Evolutionary conservation across 2,797 vertebrate species (phyloP), one percentile per base, ranked within the genome.

Genomic region (Leptoclinus maculatus): DNA sequence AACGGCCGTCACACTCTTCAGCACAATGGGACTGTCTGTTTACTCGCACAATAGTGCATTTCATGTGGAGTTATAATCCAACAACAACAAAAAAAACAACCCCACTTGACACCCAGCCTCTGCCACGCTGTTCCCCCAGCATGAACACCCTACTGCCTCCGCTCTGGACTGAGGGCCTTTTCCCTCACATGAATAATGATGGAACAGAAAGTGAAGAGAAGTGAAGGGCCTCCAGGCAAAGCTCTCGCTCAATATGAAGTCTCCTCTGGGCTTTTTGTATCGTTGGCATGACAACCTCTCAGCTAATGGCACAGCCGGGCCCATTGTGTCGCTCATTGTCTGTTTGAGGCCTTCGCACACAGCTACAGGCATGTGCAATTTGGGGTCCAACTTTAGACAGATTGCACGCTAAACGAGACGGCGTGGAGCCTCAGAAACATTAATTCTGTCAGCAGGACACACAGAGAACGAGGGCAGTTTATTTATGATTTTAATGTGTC

Each of bases 271-370:
- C 71, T 88, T 87, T 93, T 90, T 91, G 71, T 83, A 56, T 43
- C 1, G 92, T 92, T 88, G 92, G 83, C 91, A 93, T 92, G 89
- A 79, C 90, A 89, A 94, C 92, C 74, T 62, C 70, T 74, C 32
- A n/a, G 69, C 81, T 85, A 81, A 83, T 88, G 79, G 80, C 77
- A 68, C 47, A 62, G 79, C 80, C 83, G 3, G 74, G 78, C 51
- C 83, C 80, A 80, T 88, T 89, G 87, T 89, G 82, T 19, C n/a
- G 41, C 83, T 76, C 80, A 82, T 84, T 89, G 81, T 90, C 80
- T 74, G 79, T 58, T 12, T 0, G 75, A 84, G 77, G 78, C 65
- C 78, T 87, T 80, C 23, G 66, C 73, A 34, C 84, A 76, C 91
- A 90, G 91, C 83, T 91, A 86, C 87, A 64, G 83, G 66, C 74